Percentiles rank a stretch among this genome's conserved stretches.
phyloP scores from a whole-genome alignment of 2,797 vertebrate species.

The Schizothorax lantsangensis region DNA sequence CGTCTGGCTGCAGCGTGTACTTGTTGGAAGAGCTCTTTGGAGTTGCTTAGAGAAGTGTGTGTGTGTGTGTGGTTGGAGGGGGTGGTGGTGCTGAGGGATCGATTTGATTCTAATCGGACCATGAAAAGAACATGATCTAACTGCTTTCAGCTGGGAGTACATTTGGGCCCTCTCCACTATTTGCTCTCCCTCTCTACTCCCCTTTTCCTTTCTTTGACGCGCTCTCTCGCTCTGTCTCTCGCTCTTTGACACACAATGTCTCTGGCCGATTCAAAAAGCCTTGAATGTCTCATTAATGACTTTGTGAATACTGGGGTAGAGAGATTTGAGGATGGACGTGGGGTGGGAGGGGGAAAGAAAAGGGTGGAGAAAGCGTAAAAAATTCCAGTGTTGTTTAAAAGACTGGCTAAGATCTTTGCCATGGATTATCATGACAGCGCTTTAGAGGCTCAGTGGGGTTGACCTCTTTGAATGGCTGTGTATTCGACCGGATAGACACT shows the following conservation, averaged over 20 bases:
- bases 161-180: conserved; percentile 92
- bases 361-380: conserved; percentile 64
- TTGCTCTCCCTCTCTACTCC: conserved; percentile 57
- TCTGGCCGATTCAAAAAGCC: conserved; percentile 97
- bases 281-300: conserved; percentile 99
- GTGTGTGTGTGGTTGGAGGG: conserved; percentile 73
- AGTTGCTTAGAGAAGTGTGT: conserved; percentile 90
- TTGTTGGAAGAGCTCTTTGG: conserved; percentile 89
- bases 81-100: conserved; percentile 93
- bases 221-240: conserved; percentile 66
- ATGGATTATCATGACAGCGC: conserved; percentile 97
- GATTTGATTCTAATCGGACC: conserved; percentile 99
- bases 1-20: conserved; percentile 91
- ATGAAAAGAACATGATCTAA: conserved; percentile 99
- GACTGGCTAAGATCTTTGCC: conserved; percentile 80
- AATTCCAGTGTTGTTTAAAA: conserved; percentile 99
- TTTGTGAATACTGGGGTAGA: conserved; percentile 89
- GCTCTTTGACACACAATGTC: conserved; percentile 86
- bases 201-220: conserved; percentile 72
- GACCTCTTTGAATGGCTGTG: conserved; percentile 97
- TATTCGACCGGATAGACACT: conserved; percentile 92
- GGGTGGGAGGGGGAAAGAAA: conserved; percentile 59
- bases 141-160: conserved; percentile 98
- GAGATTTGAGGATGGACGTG: conserved; percentile 75
- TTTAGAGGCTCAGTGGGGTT: conserved; percentile 90